Conservation (phyloP, 2,888 invertebrate genomes). For the Raillietiella orientalis region DNA sequence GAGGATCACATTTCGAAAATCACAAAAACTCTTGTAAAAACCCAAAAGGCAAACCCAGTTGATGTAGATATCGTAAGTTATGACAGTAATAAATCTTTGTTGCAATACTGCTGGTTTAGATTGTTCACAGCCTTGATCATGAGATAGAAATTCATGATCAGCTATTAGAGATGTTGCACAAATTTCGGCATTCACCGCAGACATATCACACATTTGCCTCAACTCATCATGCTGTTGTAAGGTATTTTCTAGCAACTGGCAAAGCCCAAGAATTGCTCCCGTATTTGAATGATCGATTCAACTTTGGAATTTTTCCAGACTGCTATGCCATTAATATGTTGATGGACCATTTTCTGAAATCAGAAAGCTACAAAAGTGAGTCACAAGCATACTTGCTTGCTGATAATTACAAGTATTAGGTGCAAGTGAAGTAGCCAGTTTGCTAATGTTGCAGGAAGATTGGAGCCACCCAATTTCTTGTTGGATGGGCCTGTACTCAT, state of each 20-base stretch:
- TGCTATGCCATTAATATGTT: slow-evolving; percentile 38
- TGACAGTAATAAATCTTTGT: too few species aligned
- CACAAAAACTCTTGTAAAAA: too few species aligned
- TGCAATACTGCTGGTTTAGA: too few species aligned
- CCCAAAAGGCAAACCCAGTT: too few species aligned
- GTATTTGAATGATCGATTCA: slow-evolving; percentile 40
- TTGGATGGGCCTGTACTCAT: slow-evolving; percentile 33
- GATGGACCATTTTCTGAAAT: slow-evolving; percentile 38
- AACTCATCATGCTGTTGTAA: slow-evolving; percentile 44
- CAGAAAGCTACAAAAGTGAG: slow-evolving; percentile 21
- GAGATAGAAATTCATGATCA: slow-evolving; percentile 27
- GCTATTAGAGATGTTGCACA: slow-evolving; percentile 31
- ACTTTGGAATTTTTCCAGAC: slow-evolving; percentile 76
- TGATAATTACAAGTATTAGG: too few species aligned
- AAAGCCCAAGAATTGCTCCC: slow-evolving; percentile 28
- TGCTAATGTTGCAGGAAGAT: slow-evolving; percentile 69
- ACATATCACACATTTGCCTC: slow-evolving; percentile 36
- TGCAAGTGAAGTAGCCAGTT: slow-evolving; percentile 40
- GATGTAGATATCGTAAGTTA: too few species aligned
- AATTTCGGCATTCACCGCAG: slow-evolving; percentile 33
- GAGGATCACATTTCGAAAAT: too few species aligned
- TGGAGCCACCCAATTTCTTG: slow-evolving; percentile 31
- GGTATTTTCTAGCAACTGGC: slow-evolving; percentile 16
- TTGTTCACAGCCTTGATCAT: too few species aligned
- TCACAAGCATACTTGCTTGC: too few species aligned